Percentiles rank a stretch among this genome's conserved stretches.
phyloP scores from a whole-genome alignment of 1,140 invertebrate species.

The Streblospio benedicti region DNA sequence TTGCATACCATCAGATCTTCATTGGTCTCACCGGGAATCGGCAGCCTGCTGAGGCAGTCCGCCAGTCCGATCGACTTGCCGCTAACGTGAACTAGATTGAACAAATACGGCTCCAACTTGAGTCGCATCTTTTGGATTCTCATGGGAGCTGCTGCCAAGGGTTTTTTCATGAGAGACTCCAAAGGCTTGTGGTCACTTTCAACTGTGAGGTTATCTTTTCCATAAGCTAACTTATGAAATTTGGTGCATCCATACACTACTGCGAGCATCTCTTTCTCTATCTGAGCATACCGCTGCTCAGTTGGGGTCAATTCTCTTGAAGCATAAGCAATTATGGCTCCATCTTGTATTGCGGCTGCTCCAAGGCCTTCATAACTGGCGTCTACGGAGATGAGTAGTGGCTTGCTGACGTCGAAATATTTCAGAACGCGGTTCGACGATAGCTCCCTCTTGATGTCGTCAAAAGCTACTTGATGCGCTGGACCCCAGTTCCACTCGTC shows the following conservation, averaged over 20 bases:
- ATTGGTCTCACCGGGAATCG: too few species aligned
- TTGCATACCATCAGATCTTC: too few species aligned
- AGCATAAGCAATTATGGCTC: conserved; percentile 45
- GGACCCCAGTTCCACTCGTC: background rate
- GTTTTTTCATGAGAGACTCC: too few species aligned
- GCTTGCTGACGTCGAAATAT: background rate
- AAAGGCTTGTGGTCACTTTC: too few species aligned
- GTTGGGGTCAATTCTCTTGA: conserved; percentile 40
- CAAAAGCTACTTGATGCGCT: background rate
- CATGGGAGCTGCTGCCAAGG: too few species aligned
- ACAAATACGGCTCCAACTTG: too few species aligned
- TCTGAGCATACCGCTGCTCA: conserved; percentile 48
- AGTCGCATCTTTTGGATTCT: too few species aligned
- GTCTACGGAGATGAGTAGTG: too few species aligned
- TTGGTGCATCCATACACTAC: conserved; percentile 47
- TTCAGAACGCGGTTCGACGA: background rate
- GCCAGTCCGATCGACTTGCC: too few species aligned
- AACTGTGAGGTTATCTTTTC: too few species aligned
- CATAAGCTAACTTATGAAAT: too few species aligned
- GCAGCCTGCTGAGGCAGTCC: conserved; percentile 26
- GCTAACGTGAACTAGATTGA: too few species aligned
- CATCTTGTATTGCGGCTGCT: conserved; percentile 44
- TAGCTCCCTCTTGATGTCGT: background rate
- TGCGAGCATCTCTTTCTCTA: conserved; percentile 49
- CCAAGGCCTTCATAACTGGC: conserved; percentile 38